Evolutionary conservation across 2,113 vertebrate genomes (phyloP), one percentile per base, ranked within the genome.

Genomic region (Mola mola): DNA sequence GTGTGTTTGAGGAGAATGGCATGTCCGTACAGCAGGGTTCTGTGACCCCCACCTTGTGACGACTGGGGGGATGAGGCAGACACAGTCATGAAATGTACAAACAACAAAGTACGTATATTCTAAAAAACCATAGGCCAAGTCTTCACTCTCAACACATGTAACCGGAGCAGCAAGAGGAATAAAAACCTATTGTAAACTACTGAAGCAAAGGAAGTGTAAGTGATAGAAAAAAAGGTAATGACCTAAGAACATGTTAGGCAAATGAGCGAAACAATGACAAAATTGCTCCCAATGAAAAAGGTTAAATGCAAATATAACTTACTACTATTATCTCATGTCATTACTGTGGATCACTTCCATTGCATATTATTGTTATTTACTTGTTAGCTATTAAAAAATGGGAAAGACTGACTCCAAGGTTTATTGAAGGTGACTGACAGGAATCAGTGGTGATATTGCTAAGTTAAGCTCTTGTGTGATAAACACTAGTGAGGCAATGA

Each of bases 1-100:
- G 93, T 93, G 53, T 97, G 95, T 46, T 94, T 92, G 49, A 96
- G 92, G 34, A 97, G 92, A 79, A 97, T 97, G 60, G 95, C 95
- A 0, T 97, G 95, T 59, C 95, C 95, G 0, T 96, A 97, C 58
- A 97, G 89, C 47, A 97, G 90, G 0, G 95, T 97, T 60, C 95
- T 91, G 60, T 95, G 94, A 46, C 95, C 95, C 4, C 95, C 95
- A 1, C 95, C 95, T 86, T 97, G 95, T 28, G 95, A 96, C 0
- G 95, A 96, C 95, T 97, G 63, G 34, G 24, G 34, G 12, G 50
- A 26, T 2, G 19, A 48, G 31, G 22, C 4, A 66, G 21, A 53
- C 5, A 58, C 10, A 29, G 37, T 74, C 28, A 83, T 31, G 8
- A 22, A 63, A 56, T 16, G 16, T 42, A 3, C 2, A 47, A 19